Percentiles rank a stretch among this genome's conserved stretches.
Conservation (phyloP, 2,888 invertebrate genomes). For the Baccha elongata region DNA sequence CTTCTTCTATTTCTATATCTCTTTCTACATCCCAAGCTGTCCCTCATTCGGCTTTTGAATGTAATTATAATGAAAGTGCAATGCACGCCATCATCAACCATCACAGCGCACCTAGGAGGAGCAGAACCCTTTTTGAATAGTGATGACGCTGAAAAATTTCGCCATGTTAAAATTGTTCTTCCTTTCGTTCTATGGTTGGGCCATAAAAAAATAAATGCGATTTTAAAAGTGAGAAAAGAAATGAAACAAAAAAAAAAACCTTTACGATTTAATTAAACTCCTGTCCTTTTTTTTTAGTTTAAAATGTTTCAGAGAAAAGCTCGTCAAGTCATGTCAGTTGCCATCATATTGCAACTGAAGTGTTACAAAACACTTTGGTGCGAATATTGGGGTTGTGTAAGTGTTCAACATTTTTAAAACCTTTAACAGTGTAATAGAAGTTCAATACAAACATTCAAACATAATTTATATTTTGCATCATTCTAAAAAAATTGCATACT, state of each 20-base stretch:
- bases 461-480: too few species aligned
- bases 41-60: conserved; percentile 68
- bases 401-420: too few species aligned
- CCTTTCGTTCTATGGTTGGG: not conserved
- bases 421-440: too few species aligned
- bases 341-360: conserved; percentile 31
- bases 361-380: too few species aligned
- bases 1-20: conserved; percentile 13
- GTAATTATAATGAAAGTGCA: conserved; percentile 70
- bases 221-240: conserved; percentile 39
- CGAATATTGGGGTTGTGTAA: too few species aligned
- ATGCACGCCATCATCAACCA: conserved; percentile 59
- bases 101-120: not conserved
- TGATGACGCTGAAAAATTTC: conserved; percentile 19
- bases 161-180: conserved; percentile 12
- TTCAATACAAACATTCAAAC: too few species aligned
- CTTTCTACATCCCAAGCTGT: conserved; percentile 46
- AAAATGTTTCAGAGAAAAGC: not conserved
- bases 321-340: conserved; percentile 4
- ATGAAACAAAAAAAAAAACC: conserved; percentile 41
- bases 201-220: conserved; percentile 41
- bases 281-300: conserved; percentile 20
- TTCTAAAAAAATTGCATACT: not conserved
- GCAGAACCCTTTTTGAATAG: conserved; percentile 27
- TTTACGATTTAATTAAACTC: conserved; percentile 70